phyloP scores from a whole-genome alignment of 64 coral and sea anemone genomes.

The Montipora cactus region DNA sequence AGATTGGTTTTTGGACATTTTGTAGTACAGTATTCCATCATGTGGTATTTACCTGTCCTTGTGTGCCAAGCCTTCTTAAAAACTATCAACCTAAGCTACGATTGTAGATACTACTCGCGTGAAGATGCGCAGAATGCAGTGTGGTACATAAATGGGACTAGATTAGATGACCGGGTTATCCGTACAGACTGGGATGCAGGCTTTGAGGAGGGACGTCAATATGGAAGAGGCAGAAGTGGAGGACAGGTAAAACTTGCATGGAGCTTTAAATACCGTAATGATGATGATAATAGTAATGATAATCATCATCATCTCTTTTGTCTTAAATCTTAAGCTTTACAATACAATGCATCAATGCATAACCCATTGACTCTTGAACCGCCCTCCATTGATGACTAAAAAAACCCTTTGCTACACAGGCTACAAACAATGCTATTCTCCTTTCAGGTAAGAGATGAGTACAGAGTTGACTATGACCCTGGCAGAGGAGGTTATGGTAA shows the following conservation, averaged over 20 bases:
- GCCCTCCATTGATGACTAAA: too few relatives aligned
- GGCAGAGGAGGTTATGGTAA: constrained; percentile 93
- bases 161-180: constrained; percentile 92
- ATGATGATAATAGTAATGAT: too few relatives aligned
- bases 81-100: constrained; percentile 35
- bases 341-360: too few relatives aligned
- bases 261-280: not conserved
- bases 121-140: constrained; percentile 91
- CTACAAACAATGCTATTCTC: not conserved
- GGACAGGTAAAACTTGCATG: constrained; percentile 72
- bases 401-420: too few relatives aligned
- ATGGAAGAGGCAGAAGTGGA: constrained; percentile 88
- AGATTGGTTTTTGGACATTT: too few relatives aligned
- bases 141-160: constrained; percentile 96
- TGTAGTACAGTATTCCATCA: too few relatives aligned
- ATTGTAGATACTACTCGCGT: constrained; percentile 77
- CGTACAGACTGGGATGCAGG: constrained; percentile 96
- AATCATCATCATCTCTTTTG: too few relatives aligned
- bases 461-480: constrained; percentile 82
- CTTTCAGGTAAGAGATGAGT: constrained; percentile 91
- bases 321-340: too few relatives aligned
- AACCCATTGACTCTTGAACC: too few relatives aligned
- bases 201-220: constrained; percentile 91
- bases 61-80: not conserved
- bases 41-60: not conserved